Percentiles rank a stretch among this genome's conserved stretches.
Conservation (phyloP, 1,140 invertebrate species). For the Polyergus mexicanus region DNA sequence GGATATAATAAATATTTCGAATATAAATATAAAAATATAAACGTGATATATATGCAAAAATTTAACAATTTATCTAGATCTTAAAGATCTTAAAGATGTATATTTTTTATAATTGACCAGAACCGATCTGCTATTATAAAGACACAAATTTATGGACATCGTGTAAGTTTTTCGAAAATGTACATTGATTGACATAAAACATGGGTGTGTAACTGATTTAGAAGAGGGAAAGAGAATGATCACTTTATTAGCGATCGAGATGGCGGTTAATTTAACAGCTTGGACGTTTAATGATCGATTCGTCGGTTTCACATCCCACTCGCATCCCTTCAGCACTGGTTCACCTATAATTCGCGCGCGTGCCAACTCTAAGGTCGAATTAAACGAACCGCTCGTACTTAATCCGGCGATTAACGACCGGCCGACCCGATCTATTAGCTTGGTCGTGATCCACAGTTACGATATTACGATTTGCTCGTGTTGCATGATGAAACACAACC, state of each 20-base stretch:
- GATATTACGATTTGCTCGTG: slow-evolving; percentile 27
- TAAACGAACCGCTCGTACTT: slow-evolving; percentile 64
- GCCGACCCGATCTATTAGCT: slow-evolving; percentile 30
- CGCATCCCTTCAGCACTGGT: slow-evolving; percentile 43
- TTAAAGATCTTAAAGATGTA: slow-evolving; percentile 8
- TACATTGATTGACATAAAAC: not conserved
- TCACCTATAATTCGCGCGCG: slow-evolving; percentile 36
- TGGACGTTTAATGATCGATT: slow-evolving; percentile 83
- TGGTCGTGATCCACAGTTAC: not conserved
- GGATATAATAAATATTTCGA: no score
- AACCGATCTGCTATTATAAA: not conserved
- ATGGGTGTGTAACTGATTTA: slow-evolving; percentile 14
- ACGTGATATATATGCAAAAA: not conserved
- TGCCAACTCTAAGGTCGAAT: slow-evolving; percentile 52
- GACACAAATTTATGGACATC: not conserved
- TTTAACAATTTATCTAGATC: not conserved
- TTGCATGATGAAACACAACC: not conserved
- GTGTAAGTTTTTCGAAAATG: not conserved
- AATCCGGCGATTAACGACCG: slow-evolving; percentile 53
- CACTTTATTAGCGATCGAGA: slow-evolving; percentile 80
- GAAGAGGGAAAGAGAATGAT: slow-evolving; percentile 55
- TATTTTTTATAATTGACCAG: not conserved
- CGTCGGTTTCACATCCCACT: slow-evolving; percentile 77
- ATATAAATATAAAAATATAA: not conserved
- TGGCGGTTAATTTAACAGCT: slow-evolving; percentile 81